Evolutionary conservation across 2,888 invertebrate species (phyloP).

Genomic region (Dicycla oo): DNA sequence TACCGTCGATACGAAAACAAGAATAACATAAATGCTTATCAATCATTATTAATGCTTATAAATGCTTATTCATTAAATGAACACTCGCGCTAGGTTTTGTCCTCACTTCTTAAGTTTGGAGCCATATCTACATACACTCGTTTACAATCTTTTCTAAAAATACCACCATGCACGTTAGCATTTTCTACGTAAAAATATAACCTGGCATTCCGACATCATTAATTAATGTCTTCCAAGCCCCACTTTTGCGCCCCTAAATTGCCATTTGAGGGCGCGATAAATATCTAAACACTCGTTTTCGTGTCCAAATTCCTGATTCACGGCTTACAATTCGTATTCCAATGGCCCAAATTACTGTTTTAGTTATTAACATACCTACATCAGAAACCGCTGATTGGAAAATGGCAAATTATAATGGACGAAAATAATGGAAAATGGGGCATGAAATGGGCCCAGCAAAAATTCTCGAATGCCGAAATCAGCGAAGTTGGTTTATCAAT

Average conservation of each 20-base stretch:
- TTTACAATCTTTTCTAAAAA: neutral
- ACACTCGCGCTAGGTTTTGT: neutral
- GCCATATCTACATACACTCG: neutral
- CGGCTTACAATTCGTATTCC: constrained; percentile 41
- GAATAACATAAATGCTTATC: neutral
- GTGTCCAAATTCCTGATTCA: constrained; percentile 43
- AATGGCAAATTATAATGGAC: constrained; percentile 38
- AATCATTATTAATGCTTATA: neutral
- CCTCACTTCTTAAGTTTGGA: neutral
- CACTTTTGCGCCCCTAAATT: constrained; percentile 32
- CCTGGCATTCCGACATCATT: constrained; percentile 21
- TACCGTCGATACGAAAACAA: neutral
- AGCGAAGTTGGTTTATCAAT: constrained; percentile 46
- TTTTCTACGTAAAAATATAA: constrained; percentile 28
- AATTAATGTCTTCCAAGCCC: constrained; percentile 40
- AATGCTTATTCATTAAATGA: neutral
- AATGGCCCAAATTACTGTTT: constrained; percentile 43
- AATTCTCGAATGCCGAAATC: constrained; percentile 25
- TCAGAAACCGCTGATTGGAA: constrained; percentile 24
- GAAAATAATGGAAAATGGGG: constrained; percentile 37
- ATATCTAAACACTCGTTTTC: constrained; percentile 54
- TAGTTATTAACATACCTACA: constrained; percentile 36
- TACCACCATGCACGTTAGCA: constrained; percentile 1
- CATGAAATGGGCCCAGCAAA: constrained; percentile 27
- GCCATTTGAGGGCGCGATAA: constrained; percentile 50